A percentile compares a stretch with the other conserved stretches of the same genome.
These are phyloP conservation scores for Pocota personata DNA, from an alignment of 2,888 invertebrate genomes.

Conservation along the genomic window DNA sequence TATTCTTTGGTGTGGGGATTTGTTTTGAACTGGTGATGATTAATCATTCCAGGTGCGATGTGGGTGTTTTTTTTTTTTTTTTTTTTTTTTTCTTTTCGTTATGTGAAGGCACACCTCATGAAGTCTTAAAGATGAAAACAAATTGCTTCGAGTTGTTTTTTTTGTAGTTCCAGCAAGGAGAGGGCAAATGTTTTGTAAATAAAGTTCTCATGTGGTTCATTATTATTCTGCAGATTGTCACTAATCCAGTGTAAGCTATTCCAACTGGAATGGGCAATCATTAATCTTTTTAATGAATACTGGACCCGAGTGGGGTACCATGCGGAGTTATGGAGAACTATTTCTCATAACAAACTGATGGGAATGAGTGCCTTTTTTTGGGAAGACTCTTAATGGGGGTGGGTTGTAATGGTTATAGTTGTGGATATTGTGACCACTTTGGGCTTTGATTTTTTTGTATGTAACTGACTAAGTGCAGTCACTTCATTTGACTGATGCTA, in stretches of 20 bases:
- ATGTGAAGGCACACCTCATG: constrained; percentile 27
- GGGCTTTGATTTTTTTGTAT: not conserved
- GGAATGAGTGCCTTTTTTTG: not conserved
- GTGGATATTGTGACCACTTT: not conserved
- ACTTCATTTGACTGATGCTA: too few relatives aligned
- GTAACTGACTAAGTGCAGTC: not conserved
- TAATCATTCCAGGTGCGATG: constrained; percentile 70
- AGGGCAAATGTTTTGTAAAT: constrained; percentile 48
- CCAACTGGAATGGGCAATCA: constrained; percentile 44
- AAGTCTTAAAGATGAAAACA: constrained; percentile 54
- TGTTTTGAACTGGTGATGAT: constrained; percentile 67
- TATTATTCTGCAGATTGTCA: constrained; percentile 60
- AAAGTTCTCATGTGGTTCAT: constrained; percentile 61
- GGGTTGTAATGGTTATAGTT: not conserved
- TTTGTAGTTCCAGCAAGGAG: not conserved
- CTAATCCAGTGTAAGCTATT: constrained; percentile 57
- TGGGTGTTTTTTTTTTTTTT: constrained; percentile 51
- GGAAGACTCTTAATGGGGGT: not conserved
- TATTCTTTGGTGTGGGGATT: constrained; percentile 17
- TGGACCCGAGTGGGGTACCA: not conserved
- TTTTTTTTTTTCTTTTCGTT: not conserved
- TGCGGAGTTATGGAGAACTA: constrained; percentile 1
- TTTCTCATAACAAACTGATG: not conserved
- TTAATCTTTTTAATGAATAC: constrained; percentile 57
- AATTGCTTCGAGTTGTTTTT: constrained; percentile 40